Conservation (phyloP, 2,113 vertebrate genomes). For the Clupea harengus region DNA sequence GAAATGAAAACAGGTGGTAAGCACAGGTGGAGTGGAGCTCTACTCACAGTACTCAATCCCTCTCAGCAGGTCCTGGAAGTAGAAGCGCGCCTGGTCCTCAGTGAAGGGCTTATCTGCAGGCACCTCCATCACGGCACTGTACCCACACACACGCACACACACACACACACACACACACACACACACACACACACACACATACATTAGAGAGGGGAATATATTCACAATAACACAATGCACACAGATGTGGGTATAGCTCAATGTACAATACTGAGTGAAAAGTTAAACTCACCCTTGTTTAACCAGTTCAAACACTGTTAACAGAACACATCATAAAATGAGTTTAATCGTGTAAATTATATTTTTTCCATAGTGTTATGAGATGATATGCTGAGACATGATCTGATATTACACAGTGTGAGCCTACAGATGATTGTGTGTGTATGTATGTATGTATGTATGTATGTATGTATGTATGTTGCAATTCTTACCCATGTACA, state of each 20-base stretch:
- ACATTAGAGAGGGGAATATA: neutral
- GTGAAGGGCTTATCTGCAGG: slow-evolving; percentile 89
- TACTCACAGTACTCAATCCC: slow-evolving; percentile 96
- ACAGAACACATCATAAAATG: slow-evolving; percentile 50
- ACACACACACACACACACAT: slow-evolving; percentile 13
- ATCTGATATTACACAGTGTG: slow-evolving; percentile 11
- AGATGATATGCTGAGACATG: neutral
- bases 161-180: slow-evolving; percentile 35
- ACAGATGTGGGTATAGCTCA: neutral
- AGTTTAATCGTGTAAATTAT: neutral
- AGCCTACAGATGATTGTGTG: neutral
- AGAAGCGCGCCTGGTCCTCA: slow-evolving; percentile 92
- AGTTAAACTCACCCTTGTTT: slow-evolving; percentile 87
- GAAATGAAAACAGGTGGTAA: neutral
- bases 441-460: slow-evolving; percentile 6
- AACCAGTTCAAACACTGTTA: slow-evolving; percentile 94
- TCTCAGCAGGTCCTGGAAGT: slow-evolving; percentile 95
- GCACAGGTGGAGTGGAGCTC: neutral
- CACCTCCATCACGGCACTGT: slow-evolving; percentile 95
- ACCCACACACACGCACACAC: slow-evolving; percentile 1
- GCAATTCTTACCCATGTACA: slow-evolving; percentile 91
- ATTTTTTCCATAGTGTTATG: neutral
- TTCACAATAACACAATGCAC: neutral
- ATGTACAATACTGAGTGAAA: neutral
- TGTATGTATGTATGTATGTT: slow-evolving; percentile 22